Evolutionary conservation across 1,140 invertebrate species (phyloP).

Genomic region (Andrena cerasifolii): DNA sequence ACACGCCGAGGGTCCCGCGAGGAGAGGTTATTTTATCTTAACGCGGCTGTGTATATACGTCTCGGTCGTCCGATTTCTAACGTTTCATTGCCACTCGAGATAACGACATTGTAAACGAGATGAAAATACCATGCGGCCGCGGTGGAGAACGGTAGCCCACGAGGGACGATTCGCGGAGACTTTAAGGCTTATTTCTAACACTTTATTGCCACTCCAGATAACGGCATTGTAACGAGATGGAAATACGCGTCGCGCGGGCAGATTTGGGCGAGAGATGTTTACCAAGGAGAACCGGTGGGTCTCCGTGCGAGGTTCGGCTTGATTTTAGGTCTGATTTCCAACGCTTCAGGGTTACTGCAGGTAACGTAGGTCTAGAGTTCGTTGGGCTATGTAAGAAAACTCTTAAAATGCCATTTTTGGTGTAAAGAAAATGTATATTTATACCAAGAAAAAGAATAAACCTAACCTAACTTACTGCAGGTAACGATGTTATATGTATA

Average conservation of each 20-base stretch:
- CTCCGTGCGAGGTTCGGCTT: neutral
- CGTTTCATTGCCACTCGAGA: neutral
- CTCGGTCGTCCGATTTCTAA: slow-evolving; percentile 11
- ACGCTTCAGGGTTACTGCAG: too few relatives aligned
- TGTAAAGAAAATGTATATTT: too few relatives aligned
- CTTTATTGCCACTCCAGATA: neutral
- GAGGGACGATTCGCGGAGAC: neutral
- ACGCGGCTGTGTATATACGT: neutral
- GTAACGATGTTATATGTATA: too few relatives aligned
- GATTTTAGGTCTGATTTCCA: neutral
- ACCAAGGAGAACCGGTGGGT: neutral
- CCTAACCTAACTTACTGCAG: too few relatives aligned
- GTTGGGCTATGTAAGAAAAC: too few relatives aligned
- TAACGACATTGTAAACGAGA: neutral
- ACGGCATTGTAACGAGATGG: neutral
- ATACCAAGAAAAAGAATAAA: too few relatives aligned
- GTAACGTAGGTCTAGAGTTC: too few relatives aligned
- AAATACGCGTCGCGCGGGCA: neutral
- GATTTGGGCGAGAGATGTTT: neutral
- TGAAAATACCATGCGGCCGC: neutral
- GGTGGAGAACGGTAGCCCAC: neutral
- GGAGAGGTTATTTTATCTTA: slow-evolving; percentile 18
- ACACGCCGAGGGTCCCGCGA: neutral
- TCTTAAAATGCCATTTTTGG: too few relatives aligned
- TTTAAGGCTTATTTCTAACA: neutral